These are phyloP conservation scores for Pangasianodon hypophthalmus DNA, from an alignment of 2,113 vertebrate genomes.

Conservation along the genomic window DNA sequence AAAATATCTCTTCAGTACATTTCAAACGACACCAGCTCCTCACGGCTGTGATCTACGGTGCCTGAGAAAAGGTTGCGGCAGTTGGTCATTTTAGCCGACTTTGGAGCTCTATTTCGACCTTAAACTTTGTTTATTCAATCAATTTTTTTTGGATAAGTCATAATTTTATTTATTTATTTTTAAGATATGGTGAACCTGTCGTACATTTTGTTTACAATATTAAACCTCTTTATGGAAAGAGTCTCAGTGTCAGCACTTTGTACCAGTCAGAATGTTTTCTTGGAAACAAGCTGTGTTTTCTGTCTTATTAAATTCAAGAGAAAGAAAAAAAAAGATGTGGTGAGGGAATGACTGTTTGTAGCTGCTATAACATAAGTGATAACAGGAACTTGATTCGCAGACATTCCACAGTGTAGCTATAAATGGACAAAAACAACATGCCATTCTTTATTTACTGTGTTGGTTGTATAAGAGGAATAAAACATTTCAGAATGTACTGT, in stretches of 20 bases:
- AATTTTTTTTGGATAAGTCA: neutral
- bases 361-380: neutral
- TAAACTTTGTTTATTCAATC: neutral
- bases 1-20: neutral
- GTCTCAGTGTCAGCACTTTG: neutral
- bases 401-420: neutral
- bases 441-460: neutral
- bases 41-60: neutral
- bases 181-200: neutral
- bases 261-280: neutral
- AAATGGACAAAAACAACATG: neutral
- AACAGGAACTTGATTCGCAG: neutral
- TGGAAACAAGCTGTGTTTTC: neutral
- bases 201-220: neutral
- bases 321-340: neutral
- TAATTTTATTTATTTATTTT: neutral
- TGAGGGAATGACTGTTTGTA: neutral
- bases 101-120: neutral
- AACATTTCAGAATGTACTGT: neutral
- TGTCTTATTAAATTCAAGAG: neutral
- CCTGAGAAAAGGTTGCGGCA: neutral
- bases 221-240: neutral
- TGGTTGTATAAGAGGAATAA: neutral
- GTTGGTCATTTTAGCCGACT: neutral
- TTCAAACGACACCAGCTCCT: neutral